phyloP scores from a whole-genome alignment of 2,888 invertebrate species.

The Agrochola lychnidis region DNA sequence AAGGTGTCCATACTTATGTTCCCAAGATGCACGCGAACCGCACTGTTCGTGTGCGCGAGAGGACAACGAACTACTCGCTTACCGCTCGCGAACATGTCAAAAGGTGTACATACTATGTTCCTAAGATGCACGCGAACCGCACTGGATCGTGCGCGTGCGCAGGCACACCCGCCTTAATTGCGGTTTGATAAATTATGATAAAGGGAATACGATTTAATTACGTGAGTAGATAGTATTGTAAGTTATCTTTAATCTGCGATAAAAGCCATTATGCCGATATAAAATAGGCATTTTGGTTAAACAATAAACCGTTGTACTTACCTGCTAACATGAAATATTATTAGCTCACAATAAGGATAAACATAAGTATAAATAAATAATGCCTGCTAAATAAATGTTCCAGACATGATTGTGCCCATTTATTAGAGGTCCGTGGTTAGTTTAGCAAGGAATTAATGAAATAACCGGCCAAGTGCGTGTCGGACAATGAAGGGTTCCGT shows the following conservation, averaged over 20 bases:
- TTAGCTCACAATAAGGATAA: conserved; percentile 25
- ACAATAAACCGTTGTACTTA: conserved; percentile 9
- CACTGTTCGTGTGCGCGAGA: too few relatives aligned
- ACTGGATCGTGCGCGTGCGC: too few relatives aligned
- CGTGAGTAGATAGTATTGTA: conserved; percentile 15
- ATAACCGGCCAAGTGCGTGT: too few relatives aligned
- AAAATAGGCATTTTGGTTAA: neutral
- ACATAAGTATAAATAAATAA: conserved; percentile 5
- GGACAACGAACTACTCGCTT: too few relatives aligned
- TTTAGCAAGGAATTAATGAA: neutral
- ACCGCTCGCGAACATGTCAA: too few relatives aligned
- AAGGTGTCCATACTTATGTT: too few relatives aligned
- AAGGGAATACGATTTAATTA: conserved; percentile 19
- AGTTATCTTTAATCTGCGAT: conserved; percentile 15
- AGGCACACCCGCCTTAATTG: neutral
- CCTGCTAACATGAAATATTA: neutral
- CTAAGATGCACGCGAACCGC: too few relatives aligned
- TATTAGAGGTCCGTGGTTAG: neutral
- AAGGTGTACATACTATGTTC: too few relatives aligned
- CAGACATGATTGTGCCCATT: neutral
- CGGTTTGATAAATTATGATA: conserved; percentile 28
- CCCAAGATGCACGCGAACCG: too few relatives aligned
- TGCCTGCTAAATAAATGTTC: conserved; percentile 9
- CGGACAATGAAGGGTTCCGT: too few relatives aligned
- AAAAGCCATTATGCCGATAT: conserved; percentile 1